A percentile compares a stretch with the other conserved stretches of the same genome.
Evolutionary conservation across 2,888 invertebrate genomes (phyloP).

Genomic region (Drosophila mayaguana): DNA sequence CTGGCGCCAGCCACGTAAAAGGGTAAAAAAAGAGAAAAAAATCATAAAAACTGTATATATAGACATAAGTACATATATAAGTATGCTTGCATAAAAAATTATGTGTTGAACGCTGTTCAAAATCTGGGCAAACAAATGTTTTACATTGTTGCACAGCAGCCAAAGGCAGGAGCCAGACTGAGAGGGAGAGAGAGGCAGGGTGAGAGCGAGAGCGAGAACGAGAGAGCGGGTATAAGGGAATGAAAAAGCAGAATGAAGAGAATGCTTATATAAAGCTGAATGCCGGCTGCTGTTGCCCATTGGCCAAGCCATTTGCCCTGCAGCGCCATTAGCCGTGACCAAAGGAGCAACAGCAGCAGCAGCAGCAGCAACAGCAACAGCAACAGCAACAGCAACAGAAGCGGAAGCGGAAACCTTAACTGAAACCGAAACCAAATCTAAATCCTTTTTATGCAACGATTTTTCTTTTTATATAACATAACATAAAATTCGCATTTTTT

Average conservation of each 20-base stretch:
- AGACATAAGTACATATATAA: constrained; percentile 27
- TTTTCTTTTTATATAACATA: constrained; percentile 45
- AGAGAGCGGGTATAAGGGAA: background rate
- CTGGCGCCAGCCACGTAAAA: constrained; percentile 45
- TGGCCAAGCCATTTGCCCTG: constrained; percentile 65
- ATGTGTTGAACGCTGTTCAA: constrained; percentile 60
- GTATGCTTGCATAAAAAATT: constrained; percentile 49
- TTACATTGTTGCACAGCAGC: constrained; percentile 66
- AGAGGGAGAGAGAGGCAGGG: constrained; percentile 41
- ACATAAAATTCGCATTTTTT: constrained; percentile 18
- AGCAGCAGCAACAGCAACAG: too few species aligned
- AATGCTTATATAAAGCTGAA: constrained; percentile 43
- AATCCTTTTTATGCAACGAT: constrained; percentile 71
- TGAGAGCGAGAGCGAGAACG: background rate
- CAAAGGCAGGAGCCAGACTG: constrained; percentile 14
- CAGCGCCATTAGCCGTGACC: constrained; percentile 72
- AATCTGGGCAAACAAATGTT: constrained; percentile 76
- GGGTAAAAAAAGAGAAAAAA: constrained; percentile 35
- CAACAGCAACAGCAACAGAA: constrained; percentile 31
- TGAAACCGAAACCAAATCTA: constrained; percentile 46
- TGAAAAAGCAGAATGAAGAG: constrained; percentile 5
- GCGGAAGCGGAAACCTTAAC: constrained; percentile 25
- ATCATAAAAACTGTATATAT: constrained; percentile 14
- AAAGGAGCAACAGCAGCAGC: constrained; percentile 34
- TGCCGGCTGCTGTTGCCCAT: constrained; percentile 34